phyloP scores from a whole-genome alignment of 2,797 vertebrate genomes.

The Huso huso region DNA sequence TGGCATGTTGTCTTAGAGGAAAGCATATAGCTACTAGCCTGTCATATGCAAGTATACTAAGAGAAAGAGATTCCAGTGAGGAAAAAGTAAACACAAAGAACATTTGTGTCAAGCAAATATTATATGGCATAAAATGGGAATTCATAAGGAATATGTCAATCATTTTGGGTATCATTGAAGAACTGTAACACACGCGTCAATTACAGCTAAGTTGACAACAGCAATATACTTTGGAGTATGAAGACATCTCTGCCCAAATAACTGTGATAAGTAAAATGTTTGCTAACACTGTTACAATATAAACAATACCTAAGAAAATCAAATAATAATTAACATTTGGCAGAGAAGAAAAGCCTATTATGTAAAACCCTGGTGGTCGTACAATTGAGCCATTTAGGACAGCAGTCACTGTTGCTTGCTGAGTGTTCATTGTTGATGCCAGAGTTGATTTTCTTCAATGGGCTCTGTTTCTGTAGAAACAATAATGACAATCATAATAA shows the following conservation, averaged over 20 bases:
- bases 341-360: constrained; percentile 39
- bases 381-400: constrained; percentile 21
- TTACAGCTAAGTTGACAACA: constrained; percentile 44
- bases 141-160: constrained; percentile 42
- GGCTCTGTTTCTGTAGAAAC: not conserved
- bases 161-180: constrained; percentile 47
- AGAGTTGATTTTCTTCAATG: constrained; percentile 47
- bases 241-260: constrained; percentile 31
- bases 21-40: constrained; percentile 53
- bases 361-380: constrained; percentile 49
- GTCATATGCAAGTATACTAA: constrained; percentile 51
- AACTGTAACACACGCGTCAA: constrained; percentile 41
- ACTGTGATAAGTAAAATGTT: constrained; percentile 44
- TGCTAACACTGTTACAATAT: constrained; percentile 37
- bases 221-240: constrained; percentile 52
- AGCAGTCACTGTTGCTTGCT: constrained; percentile 26
- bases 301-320: constrained; percentile 44
- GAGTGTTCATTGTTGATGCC: constrained; percentile 15
- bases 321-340: constrained; percentile 38
- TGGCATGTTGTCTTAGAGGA: constrained; percentile 41
- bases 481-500: not conserved
- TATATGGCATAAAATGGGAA: constrained; percentile 46
- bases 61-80: constrained; percentile 37
- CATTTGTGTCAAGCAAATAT: constrained; percentile 50
- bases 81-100: constrained; percentile 34